Conservation (phyloP, 1,140 invertebrate species). For the Drosophila tristis region DNA sequence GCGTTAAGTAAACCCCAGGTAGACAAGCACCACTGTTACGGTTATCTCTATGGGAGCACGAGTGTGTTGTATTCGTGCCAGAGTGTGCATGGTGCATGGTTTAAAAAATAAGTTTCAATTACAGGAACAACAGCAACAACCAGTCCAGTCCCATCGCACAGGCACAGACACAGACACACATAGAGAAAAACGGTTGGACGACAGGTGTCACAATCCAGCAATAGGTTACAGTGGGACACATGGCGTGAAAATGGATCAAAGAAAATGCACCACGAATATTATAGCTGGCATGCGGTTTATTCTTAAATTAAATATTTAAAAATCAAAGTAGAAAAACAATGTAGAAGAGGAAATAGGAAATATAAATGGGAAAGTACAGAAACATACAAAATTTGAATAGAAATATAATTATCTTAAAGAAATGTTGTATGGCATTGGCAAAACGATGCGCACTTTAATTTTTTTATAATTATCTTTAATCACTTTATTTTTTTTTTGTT, state of each 20-base stretch:
- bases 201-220: conserved; percentile 43
- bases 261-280: not conserved
- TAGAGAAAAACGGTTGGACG: conserved; percentile 26
- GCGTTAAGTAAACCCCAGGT: conserved; percentile 59
- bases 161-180: not conserved
- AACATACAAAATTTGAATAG: too few species aligned
- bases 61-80: not conserved
- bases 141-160: not conserved
- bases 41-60: conserved; percentile 21
- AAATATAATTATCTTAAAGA: too few species aligned
- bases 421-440: too few species aligned
- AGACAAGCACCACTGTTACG: conserved; percentile 24
- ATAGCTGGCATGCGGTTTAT: too few species aligned
- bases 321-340: too few species aligned
- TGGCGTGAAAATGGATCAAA: too few species aligned
- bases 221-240: conserved; percentile 44
- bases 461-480: too few species aligned
- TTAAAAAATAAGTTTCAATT: conserved; percentile 56
- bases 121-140: conserved; percentile 28
- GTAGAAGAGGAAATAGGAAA: too few species aligned
- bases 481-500: too few species aligned
- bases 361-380: too few species aligned
- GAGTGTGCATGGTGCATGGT: conserved; percentile 42
- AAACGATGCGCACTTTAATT: too few species aligned
- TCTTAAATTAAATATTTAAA: too few species aligned